phyloP scores from a whole-genome alignment of 2,888 invertebrate species.

The Mellilla xanthometata region DNA sequence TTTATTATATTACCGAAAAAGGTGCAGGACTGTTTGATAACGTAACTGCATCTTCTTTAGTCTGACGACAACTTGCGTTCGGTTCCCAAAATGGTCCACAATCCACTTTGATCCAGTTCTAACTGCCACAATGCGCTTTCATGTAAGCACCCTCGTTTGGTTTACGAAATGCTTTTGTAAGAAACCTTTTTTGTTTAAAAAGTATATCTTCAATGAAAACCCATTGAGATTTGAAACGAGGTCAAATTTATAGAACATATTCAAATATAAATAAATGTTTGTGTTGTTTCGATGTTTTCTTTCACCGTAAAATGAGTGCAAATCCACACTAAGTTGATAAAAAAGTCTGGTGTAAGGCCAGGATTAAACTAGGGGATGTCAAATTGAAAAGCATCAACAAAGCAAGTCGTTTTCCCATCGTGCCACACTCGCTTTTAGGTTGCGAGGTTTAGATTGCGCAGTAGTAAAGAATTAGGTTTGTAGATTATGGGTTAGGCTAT shows the following conservation, averaged over 20 bases:
- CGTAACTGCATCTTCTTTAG: conserved; percentile 4
- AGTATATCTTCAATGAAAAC: background rate
- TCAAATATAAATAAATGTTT: conserved; percentile 42
- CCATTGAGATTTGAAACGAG: background rate
- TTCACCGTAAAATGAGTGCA: too few relatives aligned
- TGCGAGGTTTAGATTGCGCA: conserved; percentile 17
- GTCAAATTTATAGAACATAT: too few relatives aligned
- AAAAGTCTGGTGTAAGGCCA: conserved; percentile 67
- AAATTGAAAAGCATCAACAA: too few relatives aligned
- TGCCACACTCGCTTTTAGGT: too few relatives aligned
- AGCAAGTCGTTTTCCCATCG: too few relatives aligned
- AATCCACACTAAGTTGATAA: too few relatives aligned
- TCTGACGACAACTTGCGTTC: conserved; percentile 14
- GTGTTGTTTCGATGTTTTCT: too few relatives aligned
- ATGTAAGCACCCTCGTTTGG: conserved; percentile 29
- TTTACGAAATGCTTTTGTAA: conserved; percentile 18
- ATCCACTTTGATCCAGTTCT: conserved; percentile 61
- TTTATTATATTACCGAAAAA: too few relatives aligned
- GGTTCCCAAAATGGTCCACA: conserved; percentile 56
- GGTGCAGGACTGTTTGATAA: too few relatives aligned
- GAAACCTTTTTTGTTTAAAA: conserved; percentile 11
- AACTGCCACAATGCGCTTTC: conserved; percentile 43
- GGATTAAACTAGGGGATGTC: too few relatives aligned
- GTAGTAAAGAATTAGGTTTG: conserved; percentile 14
- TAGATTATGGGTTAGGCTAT: conserved; percentile 3